Evolutionary conservation across 2,797 vertebrate genomes (phyloP).

Genomic region (Cuniculus paca): DNA sequence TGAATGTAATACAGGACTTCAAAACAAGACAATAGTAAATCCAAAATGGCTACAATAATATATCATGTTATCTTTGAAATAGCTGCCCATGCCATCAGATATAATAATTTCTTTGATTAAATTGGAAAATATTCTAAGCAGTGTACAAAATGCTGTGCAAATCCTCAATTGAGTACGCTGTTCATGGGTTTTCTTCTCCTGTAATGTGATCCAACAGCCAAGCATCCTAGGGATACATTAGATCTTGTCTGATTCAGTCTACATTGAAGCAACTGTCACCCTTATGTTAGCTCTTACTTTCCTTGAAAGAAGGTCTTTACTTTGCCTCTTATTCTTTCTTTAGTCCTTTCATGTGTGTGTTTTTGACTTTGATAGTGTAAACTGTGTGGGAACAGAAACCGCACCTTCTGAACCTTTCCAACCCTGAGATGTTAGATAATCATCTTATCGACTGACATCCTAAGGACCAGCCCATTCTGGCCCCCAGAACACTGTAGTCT

Average conservation of each 20-base stretch:
- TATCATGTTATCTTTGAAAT: no score
- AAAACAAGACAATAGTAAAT: no score
- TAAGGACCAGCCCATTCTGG: neutral
- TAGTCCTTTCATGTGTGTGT: neutral
- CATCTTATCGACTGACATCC: neutral
- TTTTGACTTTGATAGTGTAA: slow-evolving; percentile 27
- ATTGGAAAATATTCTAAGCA: neutral
- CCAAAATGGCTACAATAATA: no score
- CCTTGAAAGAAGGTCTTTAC: neutral
- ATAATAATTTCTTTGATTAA: neutral
- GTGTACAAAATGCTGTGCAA: slow-evolving; percentile 27
- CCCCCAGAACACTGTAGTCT: neutral
- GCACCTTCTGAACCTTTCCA: neutral
- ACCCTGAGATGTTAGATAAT: neutral
- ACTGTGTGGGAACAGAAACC: neutral
- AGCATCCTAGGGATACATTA: neutral
- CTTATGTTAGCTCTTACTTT: neutral
- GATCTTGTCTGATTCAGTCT: neutral
- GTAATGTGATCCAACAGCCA: neutral
- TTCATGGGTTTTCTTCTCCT: neutral
- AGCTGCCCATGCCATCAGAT: no score
- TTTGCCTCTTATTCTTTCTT: neutral
- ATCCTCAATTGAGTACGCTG: neutral
- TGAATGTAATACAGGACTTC: no score
- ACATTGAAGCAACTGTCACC: neutral